phyloP scores from a whole-genome alignment of 2,797 vertebrate genomes.

The Lindbergichthys nudifrons region DNA sequence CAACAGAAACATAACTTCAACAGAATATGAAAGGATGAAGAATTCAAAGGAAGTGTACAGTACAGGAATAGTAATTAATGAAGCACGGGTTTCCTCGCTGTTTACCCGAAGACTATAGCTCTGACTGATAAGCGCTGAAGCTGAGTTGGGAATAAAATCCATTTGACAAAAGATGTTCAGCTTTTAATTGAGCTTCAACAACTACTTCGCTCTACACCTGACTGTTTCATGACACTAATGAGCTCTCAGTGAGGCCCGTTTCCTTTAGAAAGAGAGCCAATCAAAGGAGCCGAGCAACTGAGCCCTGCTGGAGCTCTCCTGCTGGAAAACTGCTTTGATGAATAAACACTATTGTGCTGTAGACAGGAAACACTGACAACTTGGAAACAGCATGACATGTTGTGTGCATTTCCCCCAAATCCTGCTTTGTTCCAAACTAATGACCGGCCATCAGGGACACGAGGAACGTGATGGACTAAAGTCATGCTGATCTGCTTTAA shows the following conservation, averaged over 20 bases:
- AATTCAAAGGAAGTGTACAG: background rate
- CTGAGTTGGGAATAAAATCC: conserved; percentile 35
- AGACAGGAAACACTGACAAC: conserved; percentile 24
- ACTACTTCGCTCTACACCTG: conserved; percentile 14
- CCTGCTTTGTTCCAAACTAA: conserved; percentile 15
- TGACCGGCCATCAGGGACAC: conserved; percentile 22
- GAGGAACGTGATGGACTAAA: conserved; percentile 24
- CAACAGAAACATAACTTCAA: conserved; percentile 14
- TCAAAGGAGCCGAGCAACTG: conserved; percentile 27
- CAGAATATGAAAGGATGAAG: background rate
- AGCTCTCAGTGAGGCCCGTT: conserved; percentile 30
- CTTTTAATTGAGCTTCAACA: conserved; percentile 51
- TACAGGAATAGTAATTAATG: conserved; percentile 10
- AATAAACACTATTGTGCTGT: conserved; percentile 34
- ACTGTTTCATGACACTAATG: conserved; percentile 42
- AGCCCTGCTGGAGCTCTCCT: conserved; percentile 41
- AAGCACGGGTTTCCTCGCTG: conserved; percentile 1
- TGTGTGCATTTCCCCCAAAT: conserved; percentile 12
- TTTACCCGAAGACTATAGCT: background rate
- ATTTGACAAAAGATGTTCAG: conserved; percentile 17
- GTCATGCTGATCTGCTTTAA: conserved; percentile 38
- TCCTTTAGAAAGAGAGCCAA: conserved; percentile 34
- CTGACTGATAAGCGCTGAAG: conserved; percentile 21
- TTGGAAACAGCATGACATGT: conserved; percentile 30
- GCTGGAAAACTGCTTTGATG: conserved; percentile 40